Percentiles rank a stretch among this genome's conserved stretches.
Evolutionary conservation across 2,113 vertebrate genomes (phyloP).

Genomic region (Paratilapia polleni): DNA sequence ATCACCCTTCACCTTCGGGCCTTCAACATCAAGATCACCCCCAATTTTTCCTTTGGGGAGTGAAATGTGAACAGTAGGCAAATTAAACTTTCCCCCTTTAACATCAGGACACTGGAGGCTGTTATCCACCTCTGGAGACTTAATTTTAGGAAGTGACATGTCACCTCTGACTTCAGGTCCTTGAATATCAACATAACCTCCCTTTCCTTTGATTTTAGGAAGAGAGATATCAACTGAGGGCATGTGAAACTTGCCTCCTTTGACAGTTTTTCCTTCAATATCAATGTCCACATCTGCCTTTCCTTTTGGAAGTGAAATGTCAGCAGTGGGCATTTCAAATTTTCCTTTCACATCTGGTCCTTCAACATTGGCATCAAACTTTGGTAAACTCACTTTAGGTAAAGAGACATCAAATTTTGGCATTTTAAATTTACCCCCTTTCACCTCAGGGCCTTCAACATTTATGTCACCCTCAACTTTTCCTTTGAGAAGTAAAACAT

Average conservation of each 20-base stretch:
- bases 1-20: constrained; percentile 21
- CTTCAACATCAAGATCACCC: constrained; percentile 8
- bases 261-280: neutral
- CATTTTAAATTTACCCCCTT: constrained; percentile 52
- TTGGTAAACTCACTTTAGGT: constrained; percentile 27
- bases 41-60: constrained; percentile 64
- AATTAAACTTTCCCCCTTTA: constrained; percentile 28
- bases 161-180: constrained; percentile 53
- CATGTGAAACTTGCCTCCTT: constrained; percentile 69
- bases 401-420: constrained; percentile 41
- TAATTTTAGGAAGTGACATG: constrained; percentile 61
- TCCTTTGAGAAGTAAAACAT: neutral
- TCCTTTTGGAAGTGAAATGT: constrained; percentile 53
- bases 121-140: constrained; percentile 27
- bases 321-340: constrained; percentile 10
- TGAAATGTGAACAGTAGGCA: constrained; percentile 60
- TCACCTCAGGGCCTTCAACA: constrained; percentile 33
- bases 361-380: neutral
- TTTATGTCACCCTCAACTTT: neutral
- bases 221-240: constrained; percentile 70
- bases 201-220: constrained; percentile 59
- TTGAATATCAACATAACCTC: constrained; percentile 42
- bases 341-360: constrained; percentile 27
- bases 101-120: neutral
- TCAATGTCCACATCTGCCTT: neutral